Evolutionary conservation across 2,888 invertebrate genomes (phyloP).

Genomic region (Himalopsyche kuldschensis): DNA sequence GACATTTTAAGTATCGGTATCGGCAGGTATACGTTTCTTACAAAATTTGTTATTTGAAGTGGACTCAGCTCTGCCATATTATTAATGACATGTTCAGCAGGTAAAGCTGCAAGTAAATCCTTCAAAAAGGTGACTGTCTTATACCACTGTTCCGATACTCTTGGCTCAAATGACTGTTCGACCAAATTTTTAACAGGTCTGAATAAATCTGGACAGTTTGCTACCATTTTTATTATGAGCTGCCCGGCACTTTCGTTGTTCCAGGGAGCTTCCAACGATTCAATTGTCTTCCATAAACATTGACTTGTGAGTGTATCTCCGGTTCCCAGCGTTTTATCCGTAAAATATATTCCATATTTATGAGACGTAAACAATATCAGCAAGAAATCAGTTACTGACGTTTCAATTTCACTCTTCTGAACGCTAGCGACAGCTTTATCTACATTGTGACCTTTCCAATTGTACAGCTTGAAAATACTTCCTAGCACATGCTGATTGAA

Average conservation of each 20-base stretch:
- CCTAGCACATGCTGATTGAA: conserved; percentile 71
- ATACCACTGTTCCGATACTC: conserved; percentile 60
- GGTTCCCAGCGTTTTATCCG: conserved; percentile 66
- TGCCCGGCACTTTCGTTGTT: conserved; percentile 66
- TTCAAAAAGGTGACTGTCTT: conserved; percentile 54
- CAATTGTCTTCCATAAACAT: conserved; percentile 64
- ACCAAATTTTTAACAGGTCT: conserved; percentile 63
- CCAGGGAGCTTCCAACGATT: conserved; percentile 70
- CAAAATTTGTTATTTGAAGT: conserved; percentile 58
- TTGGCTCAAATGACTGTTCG: conserved; percentile 64
- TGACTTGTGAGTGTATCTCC: conserved; percentile 63
- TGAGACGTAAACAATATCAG: conserved; percentile 74
- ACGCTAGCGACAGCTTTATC: conserved; percentile 48
- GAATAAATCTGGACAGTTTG: conserved; percentile 72
- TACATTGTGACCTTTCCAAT: conserved; percentile 72
- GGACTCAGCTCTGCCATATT: conserved; percentile 53
- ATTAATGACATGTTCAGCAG: conserved; percentile 55
- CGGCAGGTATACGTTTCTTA: conserved; percentile 57
- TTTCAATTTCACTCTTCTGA: conserved; percentile 55
- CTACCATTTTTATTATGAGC: conserved; percentile 64
- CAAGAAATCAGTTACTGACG: conserved; percentile 69
- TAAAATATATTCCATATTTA: conserved; percentile 76
- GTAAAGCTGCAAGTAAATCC: conserved; percentile 52
- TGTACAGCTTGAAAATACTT: conserved; percentile 68
- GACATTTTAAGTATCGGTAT: conserved; percentile 55